A percentile compares a stretch with the other conserved stretches of the same genome.
Evolutionary conservation across 64 coral and sea anemone genomes (phyloP).

Genomic region (Montipora foliosa): DNA sequence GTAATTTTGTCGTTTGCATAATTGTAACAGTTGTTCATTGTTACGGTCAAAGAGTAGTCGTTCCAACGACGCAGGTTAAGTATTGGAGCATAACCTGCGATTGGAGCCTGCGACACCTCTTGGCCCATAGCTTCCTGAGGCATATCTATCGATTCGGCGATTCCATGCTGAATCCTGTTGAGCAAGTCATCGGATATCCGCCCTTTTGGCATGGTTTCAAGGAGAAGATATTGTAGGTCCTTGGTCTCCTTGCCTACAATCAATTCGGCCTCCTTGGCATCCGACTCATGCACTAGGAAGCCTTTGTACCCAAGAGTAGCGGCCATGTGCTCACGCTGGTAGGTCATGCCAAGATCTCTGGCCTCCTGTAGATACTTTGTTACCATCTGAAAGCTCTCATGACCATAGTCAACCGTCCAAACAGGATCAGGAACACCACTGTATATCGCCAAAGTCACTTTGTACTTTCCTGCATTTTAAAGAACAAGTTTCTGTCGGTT

Average conservation of each 20-base stretch:
- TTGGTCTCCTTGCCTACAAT: constrained; percentile 23
- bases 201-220: constrained; percentile 46
- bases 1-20: constrained; percentile 57
- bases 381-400: constrained; percentile 18
- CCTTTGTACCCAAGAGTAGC: constrained; percentile 41
- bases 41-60: background rate
- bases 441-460: constrained; percentile 29
- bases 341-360: background rate
- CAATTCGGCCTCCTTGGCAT: constrained; percentile 12
- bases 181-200: background rate
- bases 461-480: constrained; percentile 40
- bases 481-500: background rate
- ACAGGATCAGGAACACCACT: constrained; percentile 61
- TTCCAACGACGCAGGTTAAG: constrained; percentile 30
- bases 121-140: background rate
- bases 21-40: constrained; percentile 61
- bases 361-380: background rate
- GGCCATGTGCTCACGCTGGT: constrained; percentile 11
- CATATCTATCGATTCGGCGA: background rate
- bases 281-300: constrained; percentile 24
- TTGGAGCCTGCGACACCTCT: background rate
- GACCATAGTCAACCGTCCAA: background rate
- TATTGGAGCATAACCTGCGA: constrained; percentile 32
- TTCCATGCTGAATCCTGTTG: no score
- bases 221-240: constrained; percentile 10